These are phyloP conservation scores for Drosophila pruinosa DNA, from an alignment of 1,140 invertebrate genomes.

Conservation along the genomic window DNA sequence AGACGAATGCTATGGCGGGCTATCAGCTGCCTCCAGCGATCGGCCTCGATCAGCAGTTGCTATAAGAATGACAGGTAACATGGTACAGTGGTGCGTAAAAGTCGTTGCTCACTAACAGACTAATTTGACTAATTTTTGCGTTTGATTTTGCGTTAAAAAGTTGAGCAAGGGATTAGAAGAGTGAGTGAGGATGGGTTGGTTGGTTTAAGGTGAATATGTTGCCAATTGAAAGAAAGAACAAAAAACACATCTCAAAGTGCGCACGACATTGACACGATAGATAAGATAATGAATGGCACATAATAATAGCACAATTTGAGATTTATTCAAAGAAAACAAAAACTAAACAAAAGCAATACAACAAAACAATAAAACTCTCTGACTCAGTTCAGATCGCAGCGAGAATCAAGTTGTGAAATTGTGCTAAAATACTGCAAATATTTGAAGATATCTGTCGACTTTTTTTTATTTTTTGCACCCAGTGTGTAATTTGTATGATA, in stretches of 20 bases:
- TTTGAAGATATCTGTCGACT: neutral
- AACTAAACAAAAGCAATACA: constrained; percentile 31
- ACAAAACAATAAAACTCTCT: constrained; percentile 24
- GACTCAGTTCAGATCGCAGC: constrained; percentile 31
- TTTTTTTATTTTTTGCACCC: neutral
- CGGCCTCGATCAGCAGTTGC: constrained; percentile 79
- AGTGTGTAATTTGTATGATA: constrained; percentile 12
- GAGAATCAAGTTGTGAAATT: constrained; percentile 36
- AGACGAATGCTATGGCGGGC: constrained; percentile 72
- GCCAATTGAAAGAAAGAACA: constrained; percentile 49
- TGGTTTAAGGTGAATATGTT: constrained; percentile 26
- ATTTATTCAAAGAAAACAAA: constrained; percentile 49
- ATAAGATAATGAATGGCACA: constrained; percentile 28
- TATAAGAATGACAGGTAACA: constrained; percentile 71
- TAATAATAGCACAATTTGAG: constrained; percentile 49
- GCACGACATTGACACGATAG: constrained; percentile 36
- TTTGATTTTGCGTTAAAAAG: constrained; percentile 78
- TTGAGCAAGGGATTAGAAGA: constrained; percentile 12
- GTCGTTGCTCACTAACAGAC: constrained; percentile 36
- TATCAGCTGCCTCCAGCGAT: constrained; percentile 79
- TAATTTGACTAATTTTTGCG: constrained; percentile 22
- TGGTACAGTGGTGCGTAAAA: constrained; percentile 58
- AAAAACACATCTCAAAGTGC: constrained; percentile 67
- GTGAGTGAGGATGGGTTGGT: constrained; percentile 5
- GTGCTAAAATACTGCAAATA: constrained; percentile 44